These are phyloP conservation scores for Agonopterix arenella DNA, from an alignment of 2,888 invertebrate genomes.

Conservation along the genomic window DNA sequence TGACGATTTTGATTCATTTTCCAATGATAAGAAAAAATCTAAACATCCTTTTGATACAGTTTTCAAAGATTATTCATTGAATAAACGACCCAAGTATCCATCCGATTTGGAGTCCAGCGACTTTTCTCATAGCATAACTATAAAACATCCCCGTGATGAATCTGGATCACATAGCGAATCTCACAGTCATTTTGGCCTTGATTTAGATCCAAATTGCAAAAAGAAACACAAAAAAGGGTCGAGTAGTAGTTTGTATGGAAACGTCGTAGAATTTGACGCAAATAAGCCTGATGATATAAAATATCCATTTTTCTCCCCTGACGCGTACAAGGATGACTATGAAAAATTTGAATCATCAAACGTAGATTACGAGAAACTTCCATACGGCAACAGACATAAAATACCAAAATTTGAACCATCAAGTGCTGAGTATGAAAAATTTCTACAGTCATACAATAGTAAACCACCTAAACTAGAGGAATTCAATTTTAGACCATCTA, in stretches of 20 bases:
- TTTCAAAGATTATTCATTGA: conserved; percentile 39
- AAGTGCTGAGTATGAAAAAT: conserved; percentile 14
- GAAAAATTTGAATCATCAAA: conserved; percentile 52
- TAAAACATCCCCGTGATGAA: conserved; percentile 56
- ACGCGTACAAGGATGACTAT: conserved; percentile 40
- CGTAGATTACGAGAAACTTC: conserved; percentile 46
- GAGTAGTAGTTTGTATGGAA: conserved; percentile 34
- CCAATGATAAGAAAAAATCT: conserved; percentile 35
- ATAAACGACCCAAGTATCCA: conserved; percentile 46
- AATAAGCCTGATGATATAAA: conserved; percentile 30
- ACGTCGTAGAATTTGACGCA: conserved; percentile 39
- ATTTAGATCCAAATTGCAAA: conserved; percentile 58
- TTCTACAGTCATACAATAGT: conserved; percentile 16
- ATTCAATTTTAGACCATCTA: conserved; percentile 11
- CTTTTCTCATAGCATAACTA: conserved; percentile 56
- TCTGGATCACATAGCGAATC: conserved; percentile 36
- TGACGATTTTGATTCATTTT: conserved; percentile 44
- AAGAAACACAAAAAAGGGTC: conserved; percentile 45
- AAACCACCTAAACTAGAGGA: conserved; percentile 39
- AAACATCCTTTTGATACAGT: conserved; percentile 40
- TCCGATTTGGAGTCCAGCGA: conserved; percentile 55
- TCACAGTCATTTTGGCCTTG: conserved; percentile 52
- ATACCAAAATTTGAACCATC: conserved; percentile 45
- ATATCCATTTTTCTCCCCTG: conserved; percentile 36
- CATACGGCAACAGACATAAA: conserved; percentile 40